Conservation (phyloP, 2,797 vertebrate genomes). For the Enteromius treurensis region DNA sequence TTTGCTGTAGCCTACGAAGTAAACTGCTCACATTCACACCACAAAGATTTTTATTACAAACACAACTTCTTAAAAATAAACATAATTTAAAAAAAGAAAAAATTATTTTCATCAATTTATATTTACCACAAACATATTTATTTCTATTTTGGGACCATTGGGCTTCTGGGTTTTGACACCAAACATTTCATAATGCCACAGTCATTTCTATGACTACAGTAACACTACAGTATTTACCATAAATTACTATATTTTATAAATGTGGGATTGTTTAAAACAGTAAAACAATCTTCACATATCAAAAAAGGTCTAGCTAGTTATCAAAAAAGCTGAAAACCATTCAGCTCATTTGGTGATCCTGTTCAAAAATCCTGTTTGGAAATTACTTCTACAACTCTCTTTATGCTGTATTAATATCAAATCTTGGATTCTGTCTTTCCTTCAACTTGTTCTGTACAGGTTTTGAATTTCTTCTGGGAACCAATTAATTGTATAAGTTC, state of each 20-base stretch:
- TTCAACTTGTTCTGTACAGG: neutral
- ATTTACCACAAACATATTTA: neutral
- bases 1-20: neutral
- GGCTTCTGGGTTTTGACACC: neutral
- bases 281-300: neutral
- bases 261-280: neutral
- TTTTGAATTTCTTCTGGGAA: neutral
- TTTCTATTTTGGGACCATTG: neutral
- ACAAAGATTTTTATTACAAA: neutral
- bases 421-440: neutral
- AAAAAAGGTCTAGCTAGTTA: neutral
- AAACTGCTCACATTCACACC: neutral
- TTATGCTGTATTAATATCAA: neutral
- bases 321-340: neutral
- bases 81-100: too few relatives aligned
- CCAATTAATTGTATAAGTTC: neutral
- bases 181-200: neutral
- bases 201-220: neutral
- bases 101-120: neutral
- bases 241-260: too few relatives aligned
- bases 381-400: neutral
- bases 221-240: too few relatives aligned
- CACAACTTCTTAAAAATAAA: neutral
- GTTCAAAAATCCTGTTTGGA: neutral
- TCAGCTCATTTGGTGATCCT: neutral